Evolutionary conservation across 2,113 vertebrate species (phyloP), one percentile per base, ranked within the genome.

Genomic region (Phyllostomus hastatus): DNA sequence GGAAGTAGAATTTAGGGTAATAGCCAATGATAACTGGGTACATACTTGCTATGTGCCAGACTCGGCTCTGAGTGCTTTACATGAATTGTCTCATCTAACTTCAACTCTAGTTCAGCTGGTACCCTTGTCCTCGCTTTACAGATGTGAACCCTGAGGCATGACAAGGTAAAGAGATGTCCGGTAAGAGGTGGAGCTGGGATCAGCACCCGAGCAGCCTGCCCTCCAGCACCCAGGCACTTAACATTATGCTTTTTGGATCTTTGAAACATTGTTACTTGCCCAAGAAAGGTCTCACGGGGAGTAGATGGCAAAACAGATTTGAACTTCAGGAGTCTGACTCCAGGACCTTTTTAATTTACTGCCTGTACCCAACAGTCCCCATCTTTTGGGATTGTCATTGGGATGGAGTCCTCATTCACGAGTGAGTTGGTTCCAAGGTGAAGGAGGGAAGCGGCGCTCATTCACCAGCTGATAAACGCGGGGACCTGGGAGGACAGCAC

Each of bases 291-390:
- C 10, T 76, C 20, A 61, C 17, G 28, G n/a, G 28, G 10, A 16
- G 24, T 48, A 54, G 41, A 46, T 88, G 54, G 48, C 22, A 52
- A 76, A 90, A 67, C 17, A 52, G 26, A n/a, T 76, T 46, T 72
- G 75, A 76, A 14, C 26, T 57, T 92, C 6, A 72, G 9, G 70
- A 24, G 11, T 73, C 15, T 83, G 86, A 72, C 33, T 85, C 67
- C 28, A 80, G 28, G 31, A 10, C 0, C 4, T 78, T 24, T 80
- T 57, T 14, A 20, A 69, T 7, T 78, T n/a, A 43, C 33, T 52
- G 35, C 8, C 1, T 89, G 0, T 20, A 31, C 17, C 7, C 1
- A 72, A 2, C 0, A 3, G 15, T 6, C 22, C 35, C 33, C 7
- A 7, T 28, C 54, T 33, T 78, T 91, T 31, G 17, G n/a, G 41